These are phyloP conservation scores for Gymnocephalus cernua DNA, from an alignment of 2,113 vertebrate species.

Conservation along the genomic window DNA sequence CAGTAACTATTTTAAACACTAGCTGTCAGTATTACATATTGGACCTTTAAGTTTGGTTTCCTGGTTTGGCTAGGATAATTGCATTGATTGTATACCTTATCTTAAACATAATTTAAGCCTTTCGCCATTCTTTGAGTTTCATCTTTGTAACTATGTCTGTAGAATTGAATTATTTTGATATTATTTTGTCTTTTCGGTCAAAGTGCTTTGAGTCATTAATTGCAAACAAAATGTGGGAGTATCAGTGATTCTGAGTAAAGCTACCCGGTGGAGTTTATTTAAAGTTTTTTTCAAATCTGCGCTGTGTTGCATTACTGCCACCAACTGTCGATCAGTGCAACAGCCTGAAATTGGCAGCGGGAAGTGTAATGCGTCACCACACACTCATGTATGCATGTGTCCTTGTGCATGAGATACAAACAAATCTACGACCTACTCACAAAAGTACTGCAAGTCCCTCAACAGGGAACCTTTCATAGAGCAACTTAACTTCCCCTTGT, in stretches of 20 bases:
- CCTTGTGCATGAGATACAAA: background rate
- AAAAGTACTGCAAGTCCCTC: background rate
- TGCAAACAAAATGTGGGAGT: slow-evolving; percentile 40
- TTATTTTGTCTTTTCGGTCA: slow-evolving; percentile 35
- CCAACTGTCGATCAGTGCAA: background rate
- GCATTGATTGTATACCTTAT: background rate
- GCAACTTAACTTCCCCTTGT: background rate
- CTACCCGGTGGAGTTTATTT: background rate
- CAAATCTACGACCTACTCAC: background rate
- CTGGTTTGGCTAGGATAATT: background rate
- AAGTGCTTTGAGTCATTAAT: slow-evolving; percentile 32
- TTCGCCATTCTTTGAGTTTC: background rate
- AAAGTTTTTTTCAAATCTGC: background rate
- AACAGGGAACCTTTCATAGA: background rate
- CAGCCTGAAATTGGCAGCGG: background rate
- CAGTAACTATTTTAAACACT: too few species aligned
- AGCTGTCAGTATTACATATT: too few species aligned
- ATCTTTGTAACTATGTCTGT: background rate
- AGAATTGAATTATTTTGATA: background rate
- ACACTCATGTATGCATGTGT: background rate
- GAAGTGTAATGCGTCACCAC: background rate
- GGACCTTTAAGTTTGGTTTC: background rate
- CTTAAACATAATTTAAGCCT: background rate
- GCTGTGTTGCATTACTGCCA: background rate
- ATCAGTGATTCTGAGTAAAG: slow-evolving; percentile 1